Percentiles rank a stretch among this genome's conserved stretches.
phyloP scores from a whole-genome alignment of 2,113 vertebrate species.

The Collichthys lucidus region DNA sequence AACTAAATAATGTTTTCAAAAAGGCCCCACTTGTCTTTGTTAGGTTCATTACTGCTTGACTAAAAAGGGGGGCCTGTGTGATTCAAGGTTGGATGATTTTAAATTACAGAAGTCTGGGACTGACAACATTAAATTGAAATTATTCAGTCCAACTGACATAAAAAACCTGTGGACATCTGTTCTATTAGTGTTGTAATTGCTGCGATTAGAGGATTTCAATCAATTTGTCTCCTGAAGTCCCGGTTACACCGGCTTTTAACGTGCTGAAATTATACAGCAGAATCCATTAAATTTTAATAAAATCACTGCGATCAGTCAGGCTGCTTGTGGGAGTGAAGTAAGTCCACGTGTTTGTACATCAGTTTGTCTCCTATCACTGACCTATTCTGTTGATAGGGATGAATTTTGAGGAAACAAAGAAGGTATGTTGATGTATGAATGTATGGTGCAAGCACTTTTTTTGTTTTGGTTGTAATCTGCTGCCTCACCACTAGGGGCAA shows the following conservation, averaged over 20 bases:
- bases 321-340: background rate
- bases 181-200: background rate
- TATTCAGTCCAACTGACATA: background rate
- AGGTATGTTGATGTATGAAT: too few relatives aligned
- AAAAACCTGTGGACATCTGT: conserved; percentile 9
- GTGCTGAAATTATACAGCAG: background rate
- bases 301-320: background rate
- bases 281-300: background rate
- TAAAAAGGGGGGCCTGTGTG: background rate
- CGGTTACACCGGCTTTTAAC: background rate
- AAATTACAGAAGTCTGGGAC: background rate
- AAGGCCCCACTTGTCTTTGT: background rate
- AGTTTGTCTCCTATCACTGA: too few relatives aligned
- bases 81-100: conserved; percentile 4
- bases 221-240: background rate
- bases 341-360: too few relatives aligned
- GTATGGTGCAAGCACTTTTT: too few relatives aligned
- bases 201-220: background rate
- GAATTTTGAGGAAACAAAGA: too few relatives aligned
- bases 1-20: conserved; percentile 7
- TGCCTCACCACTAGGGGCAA: too few relatives aligned
- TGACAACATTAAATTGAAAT: background rate
- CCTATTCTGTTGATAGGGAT: too few relatives aligned
- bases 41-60: background rate
- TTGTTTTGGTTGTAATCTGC: too few relatives aligned